Evolutionary conservation across 2,888 invertebrate genomes (phyloP).

Genomic region (Amblyjoppa fuscipennis): DNA sequence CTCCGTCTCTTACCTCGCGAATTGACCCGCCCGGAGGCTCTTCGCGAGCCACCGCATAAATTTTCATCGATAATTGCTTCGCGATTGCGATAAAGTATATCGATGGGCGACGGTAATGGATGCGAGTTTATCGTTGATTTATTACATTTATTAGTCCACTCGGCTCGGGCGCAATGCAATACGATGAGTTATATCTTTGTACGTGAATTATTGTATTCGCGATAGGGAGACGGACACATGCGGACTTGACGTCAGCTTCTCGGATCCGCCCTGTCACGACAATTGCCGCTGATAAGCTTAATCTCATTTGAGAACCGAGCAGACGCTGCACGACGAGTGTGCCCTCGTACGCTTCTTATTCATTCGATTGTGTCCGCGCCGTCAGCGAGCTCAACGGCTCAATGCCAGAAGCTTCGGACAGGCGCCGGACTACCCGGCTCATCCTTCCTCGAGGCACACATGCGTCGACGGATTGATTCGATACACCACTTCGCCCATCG

Average conservation of each 20-base stretch:
- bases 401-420: conserved; percentile 6
- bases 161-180: neutral
- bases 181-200: neutral
- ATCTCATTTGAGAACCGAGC: conserved; percentile 75
- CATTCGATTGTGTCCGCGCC: conserved; percentile 34
- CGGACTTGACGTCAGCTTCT: conserved; percentile 67
- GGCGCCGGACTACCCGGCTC: conserved; percentile 34
- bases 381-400: conserved; percentile 1
- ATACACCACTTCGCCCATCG: conserved; percentile 17
- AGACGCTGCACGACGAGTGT: conserved; percentile 21
- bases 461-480: conserved; percentile 29
- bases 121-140: conserved; percentile 23
- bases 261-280: conserved; percentile 73
- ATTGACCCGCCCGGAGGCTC: conserved; percentile 14
- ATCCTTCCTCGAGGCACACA: neutral
- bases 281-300: conserved; percentile 78
- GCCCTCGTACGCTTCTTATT: conserved; percentile 31
- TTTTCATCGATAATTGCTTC: conserved; percentile 48
- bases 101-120: conserved; percentile 6
- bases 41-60: conserved; percentile 6
- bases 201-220: conserved; percentile 50
- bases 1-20: neutral
- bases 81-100: conserved; percentile 15
- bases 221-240: conserved; percentile 37
- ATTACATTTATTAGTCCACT: conserved; percentile 35